Conservation (phyloP, 2,797 vertebrate genomes). For the Petrocephalus sullivani region DNA sequence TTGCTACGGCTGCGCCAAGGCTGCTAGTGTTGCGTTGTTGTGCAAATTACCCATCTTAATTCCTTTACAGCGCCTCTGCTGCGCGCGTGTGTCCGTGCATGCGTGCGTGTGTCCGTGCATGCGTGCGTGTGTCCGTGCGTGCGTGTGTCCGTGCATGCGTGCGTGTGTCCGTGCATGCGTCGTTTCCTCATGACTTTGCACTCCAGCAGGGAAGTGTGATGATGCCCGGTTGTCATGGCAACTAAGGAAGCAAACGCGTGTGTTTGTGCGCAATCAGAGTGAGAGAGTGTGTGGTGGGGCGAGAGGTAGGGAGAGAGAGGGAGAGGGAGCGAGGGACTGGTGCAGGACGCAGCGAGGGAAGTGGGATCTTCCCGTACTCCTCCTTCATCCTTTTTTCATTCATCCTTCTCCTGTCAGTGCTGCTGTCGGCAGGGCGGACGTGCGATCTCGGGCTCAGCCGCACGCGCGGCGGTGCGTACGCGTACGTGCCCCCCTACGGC, state of each 20-base stretch:
- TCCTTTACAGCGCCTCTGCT: background rate
- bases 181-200: background rate
- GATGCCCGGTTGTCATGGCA: slow-evolving; percentile 69
- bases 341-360: slow-evolving; percentile 47
- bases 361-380: slow-evolving; percentile 51
- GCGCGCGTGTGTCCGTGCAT: background rate
- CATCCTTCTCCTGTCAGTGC: slow-evolving; percentile 31
- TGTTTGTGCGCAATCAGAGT: slow-evolving; percentile 36
- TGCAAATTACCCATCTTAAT: background rate
- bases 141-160: background rate
- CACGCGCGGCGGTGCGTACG: slow-evolving; percentile 24
- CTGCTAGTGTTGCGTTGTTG: background rate
- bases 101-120: background rate
- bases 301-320: slow-evolving; percentile 17
- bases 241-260: slow-evolving; percentile 58
- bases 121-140: background rate
- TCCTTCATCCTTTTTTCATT: slow-evolving; percentile 46
- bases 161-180: background rate
- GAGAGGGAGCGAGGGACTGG: slow-evolving; percentile 41
- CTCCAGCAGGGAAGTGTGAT: slow-evolving; percentile 49
- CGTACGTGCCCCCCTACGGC: slow-evolving; percentile 34
- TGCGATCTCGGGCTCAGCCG: slow-evolving; percentile 25
- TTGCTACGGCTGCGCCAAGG: background rate
- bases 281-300: slow-evolving; percentile 16
- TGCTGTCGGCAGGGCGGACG: slow-evolving; percentile 34